Base-by-base conservation (phyloP, 2,888 invertebrate species). In the Pardosa pseudoannulata region DNA sequence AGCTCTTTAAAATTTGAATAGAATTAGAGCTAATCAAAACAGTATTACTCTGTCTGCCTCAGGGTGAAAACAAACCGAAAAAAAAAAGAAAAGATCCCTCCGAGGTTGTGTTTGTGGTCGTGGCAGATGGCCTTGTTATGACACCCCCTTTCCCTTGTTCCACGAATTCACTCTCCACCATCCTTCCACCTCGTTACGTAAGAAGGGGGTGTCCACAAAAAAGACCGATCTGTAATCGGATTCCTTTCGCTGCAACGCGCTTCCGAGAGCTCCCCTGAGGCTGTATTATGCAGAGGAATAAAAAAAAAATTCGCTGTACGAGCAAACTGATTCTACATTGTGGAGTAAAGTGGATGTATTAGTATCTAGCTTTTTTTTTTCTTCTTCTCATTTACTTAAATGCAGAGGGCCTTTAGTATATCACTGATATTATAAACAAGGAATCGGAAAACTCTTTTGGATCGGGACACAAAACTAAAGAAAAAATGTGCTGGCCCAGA, bases 21-120 rank as follows among this genome's bases (percentile, higher is more conserved):
- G 99, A 99, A 98, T 46, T 46, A 6, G 46, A 13, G 46, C 46
- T 46, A 6, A 46, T 46, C 46, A 13, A 46, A 46, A 23, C 56
- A 23, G 56, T 56, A 9, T 46, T 46, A 13, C 6, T 9, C 41
- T 46, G 9, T 46, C 3, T 56, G 3, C 67, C 76, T 31, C 56
- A 16, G 67, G 68, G 68, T 7, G 56, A 3, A 56, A 5, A n/a
- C n/a, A n/a, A n/a, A n/a, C n/a, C n/a, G n/a, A n/a, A n/a, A n/a
- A n/a, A 2, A 19, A 23, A 23, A 23, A 23, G 23, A 56, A 23
- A 19, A 19, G 11, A 16, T 23, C 56, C 56, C 23, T 23, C 56
- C 1, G 23, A 23, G 56, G 5, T 56, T 23, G 19, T 28, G 72
- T 85, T 79, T 85, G 73, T 50, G 72, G 83, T 83, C 75, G 6